Evolutionary conservation across 2,888 invertebrate genomes (phyloP).

Genomic region (Ophonus ardosiacus): DNA sequence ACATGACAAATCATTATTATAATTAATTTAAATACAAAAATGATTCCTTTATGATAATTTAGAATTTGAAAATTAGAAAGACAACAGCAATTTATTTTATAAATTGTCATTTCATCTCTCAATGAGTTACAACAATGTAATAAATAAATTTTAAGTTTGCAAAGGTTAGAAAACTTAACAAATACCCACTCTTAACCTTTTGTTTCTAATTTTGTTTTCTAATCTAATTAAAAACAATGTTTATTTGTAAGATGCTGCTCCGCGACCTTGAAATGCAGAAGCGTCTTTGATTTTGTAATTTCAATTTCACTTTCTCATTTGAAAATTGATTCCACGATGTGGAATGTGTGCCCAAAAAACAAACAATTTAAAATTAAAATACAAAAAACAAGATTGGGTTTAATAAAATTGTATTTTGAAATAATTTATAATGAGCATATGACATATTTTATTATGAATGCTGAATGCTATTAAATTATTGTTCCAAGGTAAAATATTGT

Average conservation of each 20-base stretch:
- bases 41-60: slow-evolving; percentile 4
- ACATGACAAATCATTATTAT: neutral
- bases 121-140: neutral
- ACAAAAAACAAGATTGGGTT: neutral
- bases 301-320: slow-evolving; percentile 24
- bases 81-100: neutral
- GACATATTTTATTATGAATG: too few relatives aligned
- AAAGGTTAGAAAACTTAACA: neutral
- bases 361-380: slow-evolving; percentile 2
- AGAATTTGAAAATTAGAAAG: neutral
- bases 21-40: neutral
- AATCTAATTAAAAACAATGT: slow-evolving; percentile 14
- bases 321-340: neutral
- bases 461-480: too few relatives aligned
- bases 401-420: neutral
- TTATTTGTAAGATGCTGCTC: neutral
- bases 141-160: neutral
- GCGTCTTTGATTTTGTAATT: slow-evolving; percentile 15
- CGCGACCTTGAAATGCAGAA: slow-evolving; percentile 8
- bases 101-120: neutral
- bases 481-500: too few relatives aligned
- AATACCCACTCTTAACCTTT: slow-evolving; percentile 14
- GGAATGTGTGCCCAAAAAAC: neutral
- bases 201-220: slow-evolving; percentile 1
- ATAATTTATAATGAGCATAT: too few relatives aligned